These are phyloP conservation scores for Sebastes umbrosus DNA, from an alignment of 2,797 vertebrate species.

Conservation along the genomic window DNA sequence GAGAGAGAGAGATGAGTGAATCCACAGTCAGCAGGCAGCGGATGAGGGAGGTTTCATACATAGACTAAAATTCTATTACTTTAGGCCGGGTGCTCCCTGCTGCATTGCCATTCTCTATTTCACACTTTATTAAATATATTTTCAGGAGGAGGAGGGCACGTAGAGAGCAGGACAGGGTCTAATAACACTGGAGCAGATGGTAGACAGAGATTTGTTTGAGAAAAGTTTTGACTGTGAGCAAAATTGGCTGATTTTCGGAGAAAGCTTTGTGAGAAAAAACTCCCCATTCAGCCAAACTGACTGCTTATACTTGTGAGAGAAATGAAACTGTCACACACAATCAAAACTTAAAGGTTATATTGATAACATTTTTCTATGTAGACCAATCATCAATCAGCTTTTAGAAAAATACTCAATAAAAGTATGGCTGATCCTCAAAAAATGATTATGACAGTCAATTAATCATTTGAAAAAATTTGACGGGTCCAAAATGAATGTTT, in stretches of 20 bases:
- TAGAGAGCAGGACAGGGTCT: constrained; percentile 3
- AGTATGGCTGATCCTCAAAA: no score
- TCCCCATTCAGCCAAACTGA: not conserved
- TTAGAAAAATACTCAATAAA: no score
- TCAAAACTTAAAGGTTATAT: not conserved
- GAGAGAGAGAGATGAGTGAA: constrained; percentile 4
- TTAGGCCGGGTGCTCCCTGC: not conserved
- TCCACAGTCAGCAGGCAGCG: constrained; percentile 23
- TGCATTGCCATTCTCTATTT: constrained; percentile 44
- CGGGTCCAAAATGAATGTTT: no score
- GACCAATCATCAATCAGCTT: no score
- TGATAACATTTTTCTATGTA: no score
- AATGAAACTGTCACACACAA: not conserved
- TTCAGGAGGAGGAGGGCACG: not conserved
- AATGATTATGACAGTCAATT: no score
- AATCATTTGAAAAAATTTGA: no score
- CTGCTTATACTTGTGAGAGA: not conserved
- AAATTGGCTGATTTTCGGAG: not conserved
- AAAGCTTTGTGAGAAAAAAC: not conserved
- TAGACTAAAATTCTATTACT: constrained; percentile 36
- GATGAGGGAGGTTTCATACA: constrained; percentile 35
- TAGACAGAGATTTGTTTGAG: constrained; percentile 1
- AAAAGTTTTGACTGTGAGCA: not conserved
- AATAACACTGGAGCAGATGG: constrained; percentile 28
- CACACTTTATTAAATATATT: constrained; percentile 61